Conservation (phyloP, 2,113 vertebrate genomes). For the Dinomys branickii region DNA sequence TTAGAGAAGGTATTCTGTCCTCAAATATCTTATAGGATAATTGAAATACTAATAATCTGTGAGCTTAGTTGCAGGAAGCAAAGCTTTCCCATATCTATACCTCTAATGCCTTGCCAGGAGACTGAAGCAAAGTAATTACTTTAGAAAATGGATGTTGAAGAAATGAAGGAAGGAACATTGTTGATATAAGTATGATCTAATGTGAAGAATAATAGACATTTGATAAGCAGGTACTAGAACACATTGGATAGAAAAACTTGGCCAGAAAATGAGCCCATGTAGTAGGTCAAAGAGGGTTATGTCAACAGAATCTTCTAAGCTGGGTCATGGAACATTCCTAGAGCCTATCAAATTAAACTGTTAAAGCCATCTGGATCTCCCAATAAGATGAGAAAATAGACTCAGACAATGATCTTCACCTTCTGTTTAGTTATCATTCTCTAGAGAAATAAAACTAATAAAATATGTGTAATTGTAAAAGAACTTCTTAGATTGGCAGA, state of each 20-base stretch:
- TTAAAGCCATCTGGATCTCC: constrained; percentile 4
- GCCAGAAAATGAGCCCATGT: background rate
- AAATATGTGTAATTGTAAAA: background rate
- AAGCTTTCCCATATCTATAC: background rate
- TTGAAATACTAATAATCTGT: background rate
- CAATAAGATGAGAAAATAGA: background rate
- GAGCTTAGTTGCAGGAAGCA: background rate
- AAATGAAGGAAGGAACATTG: background rate
- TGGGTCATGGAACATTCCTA: background rate
- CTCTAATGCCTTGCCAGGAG: background rate
- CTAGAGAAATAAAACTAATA: background rate
- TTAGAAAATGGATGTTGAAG: background rate
- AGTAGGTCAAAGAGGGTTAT: background rate
- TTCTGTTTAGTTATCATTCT: background rate
- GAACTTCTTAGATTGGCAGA: background rate
- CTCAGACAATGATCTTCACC: background rate
- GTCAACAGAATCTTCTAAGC: background rate
- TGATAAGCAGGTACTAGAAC: constrained; percentile 23
- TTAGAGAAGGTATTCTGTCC: background rate
- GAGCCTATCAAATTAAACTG: background rate
- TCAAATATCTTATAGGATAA: background rate
- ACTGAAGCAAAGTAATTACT: background rate
- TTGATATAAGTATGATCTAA: background rate
- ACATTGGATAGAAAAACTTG: background rate
- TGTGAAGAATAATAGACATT: background rate